These are phyloP conservation scores for Tragelaphus scriptus DNA, from an alignment of 2,113 vertebrate species.

Conservation along the genomic window DNA sequence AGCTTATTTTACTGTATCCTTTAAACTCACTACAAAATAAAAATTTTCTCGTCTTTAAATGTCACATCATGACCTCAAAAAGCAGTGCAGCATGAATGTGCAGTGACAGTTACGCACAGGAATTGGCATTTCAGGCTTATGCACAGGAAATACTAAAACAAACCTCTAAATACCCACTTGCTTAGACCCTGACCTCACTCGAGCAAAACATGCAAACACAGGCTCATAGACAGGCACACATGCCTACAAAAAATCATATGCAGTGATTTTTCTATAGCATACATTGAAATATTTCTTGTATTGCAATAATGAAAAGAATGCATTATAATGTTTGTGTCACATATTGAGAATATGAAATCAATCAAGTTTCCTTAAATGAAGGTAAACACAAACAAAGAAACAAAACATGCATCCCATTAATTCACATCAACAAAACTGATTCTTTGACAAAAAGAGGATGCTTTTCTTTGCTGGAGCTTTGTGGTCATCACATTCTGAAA, in stretches of 20 bases:
- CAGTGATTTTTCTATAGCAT: neutral
- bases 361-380: neutral
- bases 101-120: neutral
- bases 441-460: neutral
- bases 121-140: neutral
- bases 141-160: neutral
- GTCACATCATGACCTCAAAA: neutral
- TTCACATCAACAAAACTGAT: neutral
- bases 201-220: neutral
- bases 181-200: neutral
- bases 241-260: neutral
- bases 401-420: neutral
- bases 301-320: neutral
- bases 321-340: neutral
- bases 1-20: slow-evolving; percentile 34
- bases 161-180: neutral
- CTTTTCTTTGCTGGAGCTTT: neutral
- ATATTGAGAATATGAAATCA: neutral
- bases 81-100: neutral
- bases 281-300: neutral
- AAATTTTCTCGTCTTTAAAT: neutral
- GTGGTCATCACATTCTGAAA: neutral
- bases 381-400: neutral
- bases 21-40: slow-evolving; percentile 23
- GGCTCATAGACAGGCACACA: accelerated